Base-by-base conservation (phyloP, 2,888 invertebrate species). In the Cynaeus angustus region DNA sequence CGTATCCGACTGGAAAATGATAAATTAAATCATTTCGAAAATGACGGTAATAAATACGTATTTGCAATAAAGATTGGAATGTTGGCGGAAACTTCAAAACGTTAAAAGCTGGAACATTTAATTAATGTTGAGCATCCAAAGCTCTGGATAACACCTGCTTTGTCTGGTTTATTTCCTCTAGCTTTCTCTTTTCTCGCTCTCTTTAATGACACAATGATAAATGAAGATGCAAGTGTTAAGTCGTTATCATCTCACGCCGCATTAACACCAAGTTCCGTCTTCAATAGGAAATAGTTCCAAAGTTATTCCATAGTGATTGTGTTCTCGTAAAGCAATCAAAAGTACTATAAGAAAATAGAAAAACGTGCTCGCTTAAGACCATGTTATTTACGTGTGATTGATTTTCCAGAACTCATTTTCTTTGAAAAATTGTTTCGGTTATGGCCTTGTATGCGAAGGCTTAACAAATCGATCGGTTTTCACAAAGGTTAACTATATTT, bases 341-440 rank as follows among this genome's bases (percentile, higher is more conserved):
- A 48, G 12, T 48, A 48, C 45, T 65, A 45, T 65, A 56, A 43
- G 56, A 62, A 68, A 68, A 64, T 64, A 28, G 62, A 28, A 64
- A 68, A 62, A 45, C 45, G 61, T 53, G 30, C 45, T 55, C 62
- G 62, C 55, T 41, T 68, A 68, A 68, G 68, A 68, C 14, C 64
- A 37, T 21, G 45, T 64, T 68, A 69, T 69, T 69, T 52, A 52
- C 69, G 55, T 50, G 69, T 69, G 69, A 69, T 69, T 69, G 69
- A 69, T 69, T 69, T 62, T 58, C 33, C 46, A 58, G 41, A 69
- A 69, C 64, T 58, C 64, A 69, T 69, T 69, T 69, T 59, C 52
- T 16, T 16, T 65, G 65, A 69, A 65, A 69, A 69, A 69, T 69
- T 69, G 69, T 65, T 58, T 69, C 64, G 53, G 59, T 61, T 67